phyloP scores from a whole-genome alignment of 2,888 invertebrate species.

The Chymomyza fuscimana region DNA sequence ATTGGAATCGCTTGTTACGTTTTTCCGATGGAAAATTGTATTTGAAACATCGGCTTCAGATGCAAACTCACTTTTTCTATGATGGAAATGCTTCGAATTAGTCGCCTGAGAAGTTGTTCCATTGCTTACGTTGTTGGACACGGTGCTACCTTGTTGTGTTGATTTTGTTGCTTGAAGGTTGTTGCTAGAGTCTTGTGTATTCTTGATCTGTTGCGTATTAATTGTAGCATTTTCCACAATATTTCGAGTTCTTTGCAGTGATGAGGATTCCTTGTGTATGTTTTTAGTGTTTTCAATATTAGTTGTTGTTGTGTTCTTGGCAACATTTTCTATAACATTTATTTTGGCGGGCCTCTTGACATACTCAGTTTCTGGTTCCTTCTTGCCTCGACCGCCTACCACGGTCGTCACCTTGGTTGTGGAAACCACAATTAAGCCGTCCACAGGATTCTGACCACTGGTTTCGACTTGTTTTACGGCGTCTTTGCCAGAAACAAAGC shows the following conservation, averaged over 20 bases:
- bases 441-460: slow-evolving; percentile 77
- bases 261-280: slow-evolving; percentile 66
- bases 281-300: slow-evolving; percentile 75
- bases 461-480: slow-evolving; percentile 79
- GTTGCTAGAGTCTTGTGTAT: slow-evolving; percentile 39
- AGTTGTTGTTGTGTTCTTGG: slow-evolving; percentile 73
- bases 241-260: slow-evolving; percentile 63
- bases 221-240: slow-evolving; percentile 40
- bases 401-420: slow-evolving; percentile 81
- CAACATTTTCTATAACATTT: slow-evolving; percentile 77
- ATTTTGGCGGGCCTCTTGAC: slow-evolving; percentile 75
- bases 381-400: slow-evolving; percentile 72
- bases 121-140: slow-evolving; percentile 37
- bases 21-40: slow-evolving; percentile 88
- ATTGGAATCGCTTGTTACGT: slow-evolving; percentile 60
- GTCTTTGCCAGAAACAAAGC: slow-evolving; percentile 80
- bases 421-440: slow-evolving; percentile 82
- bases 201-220: slow-evolving; percentile 37
- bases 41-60: slow-evolving; percentile 88
- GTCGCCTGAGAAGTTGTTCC: slow-evolving; percentile 40
- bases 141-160: slow-evolving; percentile 6
- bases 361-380: slow-evolving; percentile 77
- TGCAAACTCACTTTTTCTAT: slow-evolving; percentile 87
- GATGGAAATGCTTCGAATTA: slow-evolving; percentile 81
- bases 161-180: slow-evolving; percentile 33